These are phyloP conservation scores for Oligia latruncula DNA, from an alignment of 2,888 invertebrate species.

Conservation along the genomic window DNA sequence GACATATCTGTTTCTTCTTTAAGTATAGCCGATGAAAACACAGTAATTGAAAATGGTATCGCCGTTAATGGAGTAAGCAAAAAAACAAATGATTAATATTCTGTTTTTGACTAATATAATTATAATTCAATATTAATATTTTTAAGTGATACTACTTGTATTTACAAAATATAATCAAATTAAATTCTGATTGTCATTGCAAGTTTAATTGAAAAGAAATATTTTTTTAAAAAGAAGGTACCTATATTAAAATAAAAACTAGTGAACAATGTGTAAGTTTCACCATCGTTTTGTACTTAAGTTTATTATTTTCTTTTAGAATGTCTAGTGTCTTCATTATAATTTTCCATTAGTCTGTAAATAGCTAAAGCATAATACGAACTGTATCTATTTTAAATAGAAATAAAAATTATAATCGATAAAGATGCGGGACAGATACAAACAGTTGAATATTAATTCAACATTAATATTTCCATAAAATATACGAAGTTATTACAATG, in stretches of 20 bases:
- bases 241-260: conserved; percentile 11
- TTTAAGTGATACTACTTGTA: conserved; percentile 41
- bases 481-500: conserved; percentile 42
- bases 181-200: conserved; percentile 28
- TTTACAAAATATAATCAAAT: conserved; percentile 46
- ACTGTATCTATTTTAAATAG: conserved; percentile 41
- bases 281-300: conserved; percentile 10
- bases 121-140: conserved; percentile 45
- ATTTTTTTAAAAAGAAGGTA: conserved; percentile 49
- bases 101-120: conserved; percentile 24
- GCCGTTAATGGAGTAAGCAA: conserved; percentile 72
- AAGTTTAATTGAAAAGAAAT: conserved; percentile 28
- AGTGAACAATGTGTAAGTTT: conserved; percentile 13
- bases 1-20: conserved; percentile 83
- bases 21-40: conserved; percentile 82
- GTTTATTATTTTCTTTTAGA: conserved; percentile 34
- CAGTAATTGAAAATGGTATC: conserved; percentile 82
- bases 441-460: not conserved
- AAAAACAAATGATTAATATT: conserved; percentile 59
- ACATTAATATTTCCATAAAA: conserved; percentile 11
- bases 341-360: conserved; percentile 50
- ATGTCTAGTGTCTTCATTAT: conserved; percentile 18
- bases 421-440: not conserved
- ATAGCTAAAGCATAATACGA: conserved; percentile 56
- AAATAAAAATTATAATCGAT: conserved; percentile 2